These are phyloP conservation scores for Noctua fimbriata DNA, from an alignment of 2,888 invertebrate species.

Conservation along the genomic window DNA sequence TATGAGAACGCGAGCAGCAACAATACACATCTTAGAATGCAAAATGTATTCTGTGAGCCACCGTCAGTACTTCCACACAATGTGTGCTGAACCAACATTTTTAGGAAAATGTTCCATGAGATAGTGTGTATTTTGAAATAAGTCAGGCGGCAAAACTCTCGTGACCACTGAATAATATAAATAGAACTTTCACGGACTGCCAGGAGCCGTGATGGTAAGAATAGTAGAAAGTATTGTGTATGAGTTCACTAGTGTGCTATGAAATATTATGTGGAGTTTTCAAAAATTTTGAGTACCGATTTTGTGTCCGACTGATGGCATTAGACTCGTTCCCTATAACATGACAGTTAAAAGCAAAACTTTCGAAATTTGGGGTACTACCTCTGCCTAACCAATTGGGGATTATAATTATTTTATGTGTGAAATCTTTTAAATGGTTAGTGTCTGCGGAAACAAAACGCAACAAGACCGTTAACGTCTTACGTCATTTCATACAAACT, in stretches of 20 bases:
- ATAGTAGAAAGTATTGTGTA: not conserved
- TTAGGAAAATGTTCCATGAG: constrained; percentile 23
- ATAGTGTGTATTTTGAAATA: constrained; percentile 35
- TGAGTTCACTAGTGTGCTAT: not conserved
- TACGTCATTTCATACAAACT: too few species aligned
- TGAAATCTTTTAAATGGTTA: not conserved
- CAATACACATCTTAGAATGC: constrained; percentile 41
- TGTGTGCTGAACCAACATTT: constrained; percentile 25
- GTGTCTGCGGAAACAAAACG: not conserved
- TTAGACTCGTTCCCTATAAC: not conserved
- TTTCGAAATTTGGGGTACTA: not conserved
- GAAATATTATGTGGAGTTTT: not conserved
- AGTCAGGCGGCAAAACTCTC: constrained; percentile 39
- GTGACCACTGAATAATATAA: constrained; percentile 42
- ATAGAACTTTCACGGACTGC: constrained; percentile 22
- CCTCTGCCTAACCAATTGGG: not conserved
- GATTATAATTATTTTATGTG: not conserved
- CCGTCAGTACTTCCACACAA: constrained; percentile 11
- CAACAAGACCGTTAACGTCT: too few species aligned
- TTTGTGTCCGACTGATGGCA: not conserved
- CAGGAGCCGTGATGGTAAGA: not conserved
- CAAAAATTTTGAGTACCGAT: not conserved
- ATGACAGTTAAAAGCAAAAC: not conserved
- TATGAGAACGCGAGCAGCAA: constrained; percentile 5
- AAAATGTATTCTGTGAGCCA: constrained; percentile 28